Percentiles rank a stretch among this genome's conserved stretches.
These are phyloP conservation scores for Drosophila suboccidentalis DNA, from an alignment of 2,888 invertebrate species.

Conservation along the genomic window DNA sequence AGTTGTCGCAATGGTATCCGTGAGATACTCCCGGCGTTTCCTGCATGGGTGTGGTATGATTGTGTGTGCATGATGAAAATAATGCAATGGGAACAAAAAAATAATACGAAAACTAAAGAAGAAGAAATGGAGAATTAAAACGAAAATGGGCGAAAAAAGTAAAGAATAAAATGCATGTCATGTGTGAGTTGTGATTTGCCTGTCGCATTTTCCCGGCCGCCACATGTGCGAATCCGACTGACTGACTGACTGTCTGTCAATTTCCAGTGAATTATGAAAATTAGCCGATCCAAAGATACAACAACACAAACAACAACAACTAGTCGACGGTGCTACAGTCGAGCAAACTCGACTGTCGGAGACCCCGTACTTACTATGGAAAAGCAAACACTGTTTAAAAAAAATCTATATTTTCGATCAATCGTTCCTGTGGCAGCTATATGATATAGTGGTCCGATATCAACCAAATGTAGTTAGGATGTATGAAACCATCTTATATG, in stretches of 20 bases:
- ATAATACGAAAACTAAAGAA: constrained; percentile 23
- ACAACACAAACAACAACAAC: neutral
- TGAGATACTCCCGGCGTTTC: constrained; percentile 55
- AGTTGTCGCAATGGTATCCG: constrained; percentile 47
- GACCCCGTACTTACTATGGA: too few species aligned
- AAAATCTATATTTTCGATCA: too few species aligned
- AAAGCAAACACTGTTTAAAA: too few species aligned
- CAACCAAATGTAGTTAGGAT: too few species aligned
- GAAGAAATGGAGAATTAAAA: constrained; percentile 8
- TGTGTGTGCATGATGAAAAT: constrained; percentile 49
- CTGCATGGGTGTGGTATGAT: constrained; percentile 53
- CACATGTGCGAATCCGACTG: constrained; percentile 46
- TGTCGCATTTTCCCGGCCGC: constrained; percentile 66
- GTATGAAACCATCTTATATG: too few species aligned
- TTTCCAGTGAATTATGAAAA: constrained; percentile 82
- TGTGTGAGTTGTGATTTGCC: constrained; percentile 56
- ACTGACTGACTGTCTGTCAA: constrained; percentile 42
- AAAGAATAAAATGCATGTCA: constrained; percentile 73
- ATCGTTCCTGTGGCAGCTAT: too few species aligned
- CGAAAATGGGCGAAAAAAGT: neutral
- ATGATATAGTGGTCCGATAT: too few species aligned
- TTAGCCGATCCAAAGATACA: constrained; percentile 68
- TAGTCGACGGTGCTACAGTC: too few species aligned
- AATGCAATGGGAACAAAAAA: constrained; percentile 13
- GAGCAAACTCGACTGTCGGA: too few species aligned